phyloP scores from a whole-genome alignment of 2,113 vertebrate genomes.

The Triplophysa siluroides region DNA sequence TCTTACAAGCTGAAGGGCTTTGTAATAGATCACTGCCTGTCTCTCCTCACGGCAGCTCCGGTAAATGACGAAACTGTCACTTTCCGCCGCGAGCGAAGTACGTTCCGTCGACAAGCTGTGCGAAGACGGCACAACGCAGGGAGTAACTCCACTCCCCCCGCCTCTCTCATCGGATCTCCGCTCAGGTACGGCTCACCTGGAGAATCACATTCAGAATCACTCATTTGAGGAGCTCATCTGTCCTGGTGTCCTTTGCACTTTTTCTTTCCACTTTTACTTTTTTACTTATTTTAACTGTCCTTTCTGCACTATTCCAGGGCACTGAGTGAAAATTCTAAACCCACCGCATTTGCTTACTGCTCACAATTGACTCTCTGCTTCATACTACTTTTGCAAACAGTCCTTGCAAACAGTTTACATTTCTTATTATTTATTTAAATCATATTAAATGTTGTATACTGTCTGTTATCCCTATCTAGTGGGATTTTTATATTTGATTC shows the following conservation, averaged over 20 bases:
- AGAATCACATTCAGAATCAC: neutral
- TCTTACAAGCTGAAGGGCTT: neutral
- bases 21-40: slow-evolving; percentile 55
- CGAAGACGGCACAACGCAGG: slow-evolving; percentile 98
- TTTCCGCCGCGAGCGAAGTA: slow-evolving; percentile 96
- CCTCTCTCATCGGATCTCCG: slow-evolving; percentile 97
- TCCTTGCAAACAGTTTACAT: too few relatives aligned
- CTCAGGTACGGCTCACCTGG: slow-evolving; percentile 84
- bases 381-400: neutral
- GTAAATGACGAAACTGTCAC: slow-evolving; percentile 93
- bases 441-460: too few relatives aligned
- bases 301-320: neutral
- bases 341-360: neutral
- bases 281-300: neutral
- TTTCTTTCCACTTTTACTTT: neutral
- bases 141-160: slow-evolving; percentile 96
- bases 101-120: slow-evolving; percentile 98
- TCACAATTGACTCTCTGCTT: neutral
- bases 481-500: too few relatives aligned
- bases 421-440: too few relatives aligned
- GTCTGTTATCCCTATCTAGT: too few relatives aligned
- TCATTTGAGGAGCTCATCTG: neutral
- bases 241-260: neutral
- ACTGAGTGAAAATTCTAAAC: neutral
- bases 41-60: slow-evolving; percentile 87